phyloP scores from a whole-genome alignment of 2,888 invertebrate species.

The Luffia ferchaultella region DNA sequence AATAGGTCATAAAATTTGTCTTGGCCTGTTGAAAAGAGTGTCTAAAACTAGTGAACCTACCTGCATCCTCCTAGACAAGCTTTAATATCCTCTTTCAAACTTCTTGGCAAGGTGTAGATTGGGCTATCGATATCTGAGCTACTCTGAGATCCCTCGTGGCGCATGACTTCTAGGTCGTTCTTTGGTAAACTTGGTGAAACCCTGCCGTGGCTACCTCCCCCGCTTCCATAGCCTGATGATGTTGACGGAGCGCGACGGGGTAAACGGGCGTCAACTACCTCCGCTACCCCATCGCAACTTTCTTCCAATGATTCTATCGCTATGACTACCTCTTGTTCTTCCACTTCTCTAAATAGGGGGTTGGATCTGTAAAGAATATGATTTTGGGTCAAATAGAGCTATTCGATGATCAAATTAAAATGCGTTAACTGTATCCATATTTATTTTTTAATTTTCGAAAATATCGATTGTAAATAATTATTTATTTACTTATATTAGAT shows the following conservation, averaged over 20 bases:
- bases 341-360: conserved; percentile 52
- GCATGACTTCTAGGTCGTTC: conserved; percentile 28
- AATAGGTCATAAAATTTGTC: too few relatives aligned
- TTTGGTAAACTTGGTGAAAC: conserved; percentile 55
- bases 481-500: not conserved
- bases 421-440: not conserved
- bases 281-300: conserved; percentile 25
- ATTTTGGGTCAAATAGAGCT: not conserved
- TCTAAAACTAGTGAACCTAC: too few relatives aligned
- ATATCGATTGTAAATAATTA: not conserved
- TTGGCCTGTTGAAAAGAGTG: too few relatives aligned
- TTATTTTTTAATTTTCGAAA: not conserved
- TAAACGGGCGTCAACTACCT: conserved; percentile 23
- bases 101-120: conserved; percentile 45
- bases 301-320: conserved; percentile 51
- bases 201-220: conserved; percentile 50
- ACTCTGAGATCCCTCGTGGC: conserved; percentile 11
- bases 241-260: conserved; percentile 52
- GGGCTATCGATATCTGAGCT: conserved; percentile 51
- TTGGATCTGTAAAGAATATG: conserved; percentile 37
- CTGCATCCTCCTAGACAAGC: conserved; percentile 51
- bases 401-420: not conserved
- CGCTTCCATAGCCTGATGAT: conserved; percentile 56
- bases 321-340: conserved; percentile 59
- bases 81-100: conserved; percentile 50